Evolutionary conservation across 2,113 vertebrate species (phyloP), one percentile per base, ranked within the genome.

Genomic region (Oxyruncus cristatus): DNA sequence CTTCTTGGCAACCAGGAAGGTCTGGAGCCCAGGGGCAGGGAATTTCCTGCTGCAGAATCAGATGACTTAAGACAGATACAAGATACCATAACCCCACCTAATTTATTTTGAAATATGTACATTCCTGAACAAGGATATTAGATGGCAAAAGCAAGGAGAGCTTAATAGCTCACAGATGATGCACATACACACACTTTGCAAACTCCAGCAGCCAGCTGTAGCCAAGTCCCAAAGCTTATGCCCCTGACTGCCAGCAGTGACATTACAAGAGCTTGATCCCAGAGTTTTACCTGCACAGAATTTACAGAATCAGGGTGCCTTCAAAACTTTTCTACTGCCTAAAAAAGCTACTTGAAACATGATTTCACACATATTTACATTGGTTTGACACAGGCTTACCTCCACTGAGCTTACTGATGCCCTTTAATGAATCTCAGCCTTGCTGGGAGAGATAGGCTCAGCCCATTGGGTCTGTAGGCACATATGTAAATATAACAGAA

Each of bases 71-170:
- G 83, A 91, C 90, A 96, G 85, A 91, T 92, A 93, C 76, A 91
- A 93, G 90, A 79, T 78, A 65, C 47, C 11, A 50, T 86, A 93
- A 68, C 73, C 83, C 56, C 1, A 5, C 78, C 76, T 75, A 89
- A 94, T 96, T 95, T 96, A 93, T 96, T 95, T 46, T 86, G 85
- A 93, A 92, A 79, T 77, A 84, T 39, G 49, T 62, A 85, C 76
- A 95, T 94, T 96, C 95, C 88, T 94, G 91, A 93, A 94, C 56
- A 91, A 90, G 68, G 44, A 85, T 94, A 94, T 92, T 96, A 95
- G 90, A 94, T 92, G 56, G 80, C 70, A 89, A 95, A 94, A 96
- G 65, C 88, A 93, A 92, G 78, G 86, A 91, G 73, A 89, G 16
- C 65, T 83, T 93, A 96, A 97, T 93, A 84, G 83, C 41, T 96